Evolutionary conservation across 2,113 vertebrate species (phyloP).

Genomic region (Mormyrus iriodes): DNA sequence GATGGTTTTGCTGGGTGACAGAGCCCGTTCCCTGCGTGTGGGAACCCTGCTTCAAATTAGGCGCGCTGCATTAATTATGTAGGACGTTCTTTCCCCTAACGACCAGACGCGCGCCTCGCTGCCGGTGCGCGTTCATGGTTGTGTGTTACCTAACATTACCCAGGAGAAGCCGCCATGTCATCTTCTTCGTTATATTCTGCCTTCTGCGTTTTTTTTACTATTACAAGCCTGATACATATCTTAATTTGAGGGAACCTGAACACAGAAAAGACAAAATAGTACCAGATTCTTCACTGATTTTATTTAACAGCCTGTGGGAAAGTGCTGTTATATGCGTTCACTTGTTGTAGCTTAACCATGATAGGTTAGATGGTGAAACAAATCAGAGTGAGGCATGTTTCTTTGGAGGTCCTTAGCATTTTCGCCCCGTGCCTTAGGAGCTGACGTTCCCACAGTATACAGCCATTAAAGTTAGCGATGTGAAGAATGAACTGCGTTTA

Average conservation of each 20-base stretch:
- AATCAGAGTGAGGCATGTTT: neutral
- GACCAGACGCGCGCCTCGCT: neutral
- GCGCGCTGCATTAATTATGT: conserved; percentile 2
- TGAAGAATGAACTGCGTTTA: neutral
- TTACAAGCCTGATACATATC: neutral
- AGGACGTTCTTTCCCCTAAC: neutral
- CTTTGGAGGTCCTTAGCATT: neutral
- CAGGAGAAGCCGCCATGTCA: neutral
- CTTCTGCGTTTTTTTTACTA: neutral
- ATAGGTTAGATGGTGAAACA: neutral
- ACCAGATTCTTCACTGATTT: neutral
- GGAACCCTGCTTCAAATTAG: neutral
- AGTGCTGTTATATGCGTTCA: neutral
- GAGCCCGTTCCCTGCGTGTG: neutral
- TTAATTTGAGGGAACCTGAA: neutral
- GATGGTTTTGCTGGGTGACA: neutral
- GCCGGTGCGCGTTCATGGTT: neutral
- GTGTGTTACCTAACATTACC: neutral
- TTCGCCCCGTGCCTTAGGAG: neutral
- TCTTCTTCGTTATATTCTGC: neutral
- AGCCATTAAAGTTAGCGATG: neutral
- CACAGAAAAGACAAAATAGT: neutral
- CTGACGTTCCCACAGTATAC: neutral
- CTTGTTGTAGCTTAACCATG: neutral
- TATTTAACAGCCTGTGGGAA: neutral